Base-by-base conservation (phyloP, 2,113 vertebrate species). In the Saguinus midas region DNA sequence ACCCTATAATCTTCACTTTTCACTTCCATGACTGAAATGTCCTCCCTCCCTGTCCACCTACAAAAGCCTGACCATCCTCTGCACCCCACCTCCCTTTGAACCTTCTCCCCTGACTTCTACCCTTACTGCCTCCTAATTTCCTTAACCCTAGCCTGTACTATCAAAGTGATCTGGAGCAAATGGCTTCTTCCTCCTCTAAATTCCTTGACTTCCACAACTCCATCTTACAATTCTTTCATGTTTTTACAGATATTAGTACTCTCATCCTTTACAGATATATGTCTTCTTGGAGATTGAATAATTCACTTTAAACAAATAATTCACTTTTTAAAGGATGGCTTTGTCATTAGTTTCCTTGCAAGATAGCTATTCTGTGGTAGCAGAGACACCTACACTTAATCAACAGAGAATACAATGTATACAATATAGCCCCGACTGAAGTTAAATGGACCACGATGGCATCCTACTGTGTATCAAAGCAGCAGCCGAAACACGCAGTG, bases 1-100 rank as follows among this genome's bases (percentile, higher is more conserved):
- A 40, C 32, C 8, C 25, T 21, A 8, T 23, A n/a, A 6, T 50
- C 45, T 82, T 27, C 6, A 3, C 68, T 83, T 61, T 87, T 40
- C 21, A 40, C 27, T 45, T 82, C 61, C 10, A 9, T 43, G 9
- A 20, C 52, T 45, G 27, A 35, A 84, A 83, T 1, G 14, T 35
- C 14, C 1, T 50, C 70, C 8, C 27, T 3, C 58, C 75, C 86
- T 3, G 40, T 52, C 35, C 18, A 32, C 12, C 73, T 11, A 37
- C 16, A n/a, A 21, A 40, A 61, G 21, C n/a, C 32, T 8, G 10
- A 27, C 13, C 27, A 37, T 5, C 61, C 4, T 57, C 90, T n/a
- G 6, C 0, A 2, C 13, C 20, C 29, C 50, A 10, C 6, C 1
- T 21, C 1, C 27, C 17, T 66, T 11, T 1, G 1, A 29, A 10